phyloP scores from a whole-genome alignment of 2,113 vertebrate species.

The Ceyx margarethae region DNA sequence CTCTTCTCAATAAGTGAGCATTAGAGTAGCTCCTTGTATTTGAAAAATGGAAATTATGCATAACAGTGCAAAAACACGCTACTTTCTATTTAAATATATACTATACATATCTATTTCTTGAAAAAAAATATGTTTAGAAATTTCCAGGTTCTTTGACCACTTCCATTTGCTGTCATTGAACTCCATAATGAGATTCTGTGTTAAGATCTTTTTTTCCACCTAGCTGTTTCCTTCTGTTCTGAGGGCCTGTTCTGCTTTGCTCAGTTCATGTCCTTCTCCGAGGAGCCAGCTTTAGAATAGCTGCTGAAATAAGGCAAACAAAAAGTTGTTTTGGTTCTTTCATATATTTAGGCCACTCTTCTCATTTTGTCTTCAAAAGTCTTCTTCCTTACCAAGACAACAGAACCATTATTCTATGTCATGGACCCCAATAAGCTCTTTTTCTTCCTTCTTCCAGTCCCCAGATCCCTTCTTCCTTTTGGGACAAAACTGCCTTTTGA shows the following conservation, averaged over 20 bases:
- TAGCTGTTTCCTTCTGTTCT: not conserved
- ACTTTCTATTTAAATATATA: not conserved
- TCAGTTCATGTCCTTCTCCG: not conserved
- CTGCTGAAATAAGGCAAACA: not conserved
- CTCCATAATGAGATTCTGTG: not conserved
- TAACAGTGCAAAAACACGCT: not conserved
- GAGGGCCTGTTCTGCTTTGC: not conserved
- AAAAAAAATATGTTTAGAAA: not conserved
- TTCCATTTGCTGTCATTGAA: not conserved
- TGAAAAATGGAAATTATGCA: not conserved
- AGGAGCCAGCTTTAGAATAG: not conserved
- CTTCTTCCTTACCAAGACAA: not conserved
- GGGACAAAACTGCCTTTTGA: not conserved
- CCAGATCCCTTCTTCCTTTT: not conserved
- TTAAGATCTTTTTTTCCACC: not conserved
- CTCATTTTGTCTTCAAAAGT: not conserved
- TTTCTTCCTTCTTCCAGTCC: not conserved
- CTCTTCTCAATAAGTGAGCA: not conserved
- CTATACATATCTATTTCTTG: not conserved
- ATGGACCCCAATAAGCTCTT: not conserved
- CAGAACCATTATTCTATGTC: not conserved
- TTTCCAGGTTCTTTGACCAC: not conserved
- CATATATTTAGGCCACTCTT: not conserved
- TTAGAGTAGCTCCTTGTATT: not conserved
- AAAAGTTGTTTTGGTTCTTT: not conserved